A percentile compares a stretch with the other conserved stretches of the same genome.
Evolutionary conservation across 2,797 vertebrate species (phyloP).

Genomic region (Lagodon rhomboides): DNA sequence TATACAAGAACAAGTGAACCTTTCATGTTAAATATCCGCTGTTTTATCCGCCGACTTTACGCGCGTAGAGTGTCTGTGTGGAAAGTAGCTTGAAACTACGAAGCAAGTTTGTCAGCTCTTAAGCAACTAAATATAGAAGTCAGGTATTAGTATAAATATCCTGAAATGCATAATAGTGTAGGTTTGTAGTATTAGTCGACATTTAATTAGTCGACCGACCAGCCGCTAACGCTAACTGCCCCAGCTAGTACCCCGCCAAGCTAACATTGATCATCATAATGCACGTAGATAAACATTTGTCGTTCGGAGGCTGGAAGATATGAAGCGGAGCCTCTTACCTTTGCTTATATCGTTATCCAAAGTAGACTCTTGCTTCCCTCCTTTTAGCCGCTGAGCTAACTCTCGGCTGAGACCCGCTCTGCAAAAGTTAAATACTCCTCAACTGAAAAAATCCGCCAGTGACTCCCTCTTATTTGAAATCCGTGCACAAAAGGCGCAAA

Average conservation of each 20-base stretch:
- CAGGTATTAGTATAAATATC: background rate
- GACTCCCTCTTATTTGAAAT: conserved; percentile 78
- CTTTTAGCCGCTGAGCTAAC: background rate
- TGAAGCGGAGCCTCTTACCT: conserved; percentile 12
- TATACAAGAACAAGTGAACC: rapidly evolving
- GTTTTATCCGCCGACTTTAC: background rate
- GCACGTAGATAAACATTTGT: rapidly evolving
- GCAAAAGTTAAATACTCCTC: conserved; percentile 9
- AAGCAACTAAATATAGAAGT: rapidly evolving
- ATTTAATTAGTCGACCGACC: background rate
- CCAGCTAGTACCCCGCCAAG: background rate
- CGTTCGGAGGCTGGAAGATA: rapidly evolving
- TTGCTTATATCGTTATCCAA: background rate
- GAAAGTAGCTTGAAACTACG: background rate
- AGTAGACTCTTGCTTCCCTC: background rate
- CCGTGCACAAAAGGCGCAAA: conserved; percentile 69
- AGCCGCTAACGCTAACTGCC: background rate
- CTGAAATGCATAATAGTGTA: background rate
- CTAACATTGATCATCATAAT: background rate
- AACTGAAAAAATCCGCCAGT: conserved; percentile 76
- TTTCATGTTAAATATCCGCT: rapidly evolving
- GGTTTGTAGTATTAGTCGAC: rapidly evolving
- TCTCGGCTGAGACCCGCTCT: rapidly evolving
- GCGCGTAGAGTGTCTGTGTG: background rate
- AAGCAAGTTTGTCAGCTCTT: background rate